Base-by-base conservation (phyloP, 30 jellyfish, hydroid and myxozoan genomes). In the Clytia hemisphaerica region DNA sequence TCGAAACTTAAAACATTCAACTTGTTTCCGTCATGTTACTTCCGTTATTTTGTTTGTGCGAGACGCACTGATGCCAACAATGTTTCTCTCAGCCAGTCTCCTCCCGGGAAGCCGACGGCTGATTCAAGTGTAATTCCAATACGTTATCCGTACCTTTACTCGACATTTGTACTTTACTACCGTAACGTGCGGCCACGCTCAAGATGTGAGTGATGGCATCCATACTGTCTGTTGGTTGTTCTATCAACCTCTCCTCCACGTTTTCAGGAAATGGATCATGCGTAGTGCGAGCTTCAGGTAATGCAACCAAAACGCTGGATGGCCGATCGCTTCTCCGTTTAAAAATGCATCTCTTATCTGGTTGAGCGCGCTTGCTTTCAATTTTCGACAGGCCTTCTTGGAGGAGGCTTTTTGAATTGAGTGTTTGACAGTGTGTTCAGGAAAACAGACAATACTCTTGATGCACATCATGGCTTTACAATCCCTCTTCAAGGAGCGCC, bases 231-330 rank as follows among this genome's bases (percentile, higher is more conserved):
- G 42, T n/a, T n/a, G n/a, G n/a, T n/a, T n/a, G 70, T 1, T 57
- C 44, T 57, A n/a, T 30, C 25, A 45, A 26, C 14, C 30, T 57
- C 6, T 57, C 70, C 18, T 16, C 54, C 5, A 22, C 70, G 4
- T 38, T 21, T 33, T 57, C 70, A 4, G 70, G 15, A 22, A 22
- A 38, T 5, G 30, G 30, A 57, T 57, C 50, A n/a, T 57, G 70
- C 16, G 70, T 57, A 3, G 70, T 21, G 42, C 30, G 70, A 7
- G 70, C 70, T 22, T 57, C 70, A 5, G 70, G 70, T 22, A 57
- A 31, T 22, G 70, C 70, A 57, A 38, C 70, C 70, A 57, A 33
- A 57, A 57, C 51, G 70, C 70, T 26, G 70, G 70, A 0, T 57
- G 70, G 5, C 70, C 70, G 16, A 57, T 57, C 14, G 44, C 15